These are phyloP conservation scores for Cyrtonyx montezumae DNA, from an alignment of 2,113 vertebrate species.

Conservation along the genomic window DNA sequence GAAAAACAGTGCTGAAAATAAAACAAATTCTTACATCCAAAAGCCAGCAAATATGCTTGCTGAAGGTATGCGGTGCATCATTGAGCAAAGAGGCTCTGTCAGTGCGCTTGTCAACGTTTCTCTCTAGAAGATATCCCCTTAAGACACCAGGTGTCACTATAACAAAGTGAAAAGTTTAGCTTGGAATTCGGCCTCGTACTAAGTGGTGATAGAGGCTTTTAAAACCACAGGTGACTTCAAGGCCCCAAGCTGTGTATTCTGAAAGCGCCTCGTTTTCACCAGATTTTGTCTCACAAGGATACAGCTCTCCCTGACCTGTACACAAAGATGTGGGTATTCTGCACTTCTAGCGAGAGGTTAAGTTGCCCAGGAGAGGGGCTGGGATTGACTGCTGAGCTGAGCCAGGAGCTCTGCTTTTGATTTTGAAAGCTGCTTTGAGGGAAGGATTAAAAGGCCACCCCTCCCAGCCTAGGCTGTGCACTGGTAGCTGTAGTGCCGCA, in stretches of 20 bases:
- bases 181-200: fast-evolving
- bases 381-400: background rate
- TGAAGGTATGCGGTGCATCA: fast-evolving
- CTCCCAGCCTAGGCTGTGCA: background rate
- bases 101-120: fast-evolving
- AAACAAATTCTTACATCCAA: background rate
- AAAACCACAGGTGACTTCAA: background rate
- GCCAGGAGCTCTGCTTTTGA: background rate
- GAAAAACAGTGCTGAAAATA: background rate
- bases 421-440: background rate
- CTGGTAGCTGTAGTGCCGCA: background rate
- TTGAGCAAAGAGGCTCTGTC: background rate
- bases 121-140: background rate
- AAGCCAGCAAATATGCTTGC: background rate
- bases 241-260: fast-evolving
- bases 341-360: background rate
- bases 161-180: background rate
- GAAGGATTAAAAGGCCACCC: background rate
- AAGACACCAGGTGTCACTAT: slow-evolving; percentile 58
- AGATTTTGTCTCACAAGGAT: no score
- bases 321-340: background rate
- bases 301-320: fast-evolving
- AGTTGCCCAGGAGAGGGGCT: background rate
- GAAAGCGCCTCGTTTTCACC: background rate
- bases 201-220: fast-evolving